Evolutionary conservation across 2,888 invertebrate species (phyloP).

Genomic region (Synanthedon formicaeformis): DNA sequence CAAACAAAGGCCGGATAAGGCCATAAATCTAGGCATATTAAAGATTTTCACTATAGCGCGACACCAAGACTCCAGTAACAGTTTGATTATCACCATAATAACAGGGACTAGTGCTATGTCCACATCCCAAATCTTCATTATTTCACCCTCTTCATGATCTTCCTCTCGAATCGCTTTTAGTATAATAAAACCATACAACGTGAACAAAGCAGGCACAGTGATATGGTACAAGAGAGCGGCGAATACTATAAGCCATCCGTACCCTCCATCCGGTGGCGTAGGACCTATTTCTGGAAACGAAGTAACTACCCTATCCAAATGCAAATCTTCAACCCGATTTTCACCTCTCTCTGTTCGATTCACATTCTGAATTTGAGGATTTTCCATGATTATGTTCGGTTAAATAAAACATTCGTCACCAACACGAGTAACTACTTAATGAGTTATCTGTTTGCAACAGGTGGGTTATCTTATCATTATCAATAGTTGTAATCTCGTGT

Average conservation of each 20-base stretch:
- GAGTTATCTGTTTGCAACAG: conserved; percentile 45
- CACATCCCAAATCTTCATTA: conserved; percentile 68
- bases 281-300: conserved; percentile 77
- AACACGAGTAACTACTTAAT: conserved; percentile 28
- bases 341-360: conserved; percentile 24
- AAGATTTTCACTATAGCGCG: conserved; percentile 66
- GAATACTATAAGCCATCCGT: conserved; percentile 74
- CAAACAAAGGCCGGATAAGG: conserved; percentile 67
- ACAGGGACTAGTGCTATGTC: conserved; percentile 72
- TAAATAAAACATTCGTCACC: conserved; percentile 48
- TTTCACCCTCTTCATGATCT: conserved; percentile 45
- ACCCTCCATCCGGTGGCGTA: conserved; percentile 75
- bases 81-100: conserved; percentile 68
- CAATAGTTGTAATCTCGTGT: conserved; percentile 50
- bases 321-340: conserved; percentile 41
- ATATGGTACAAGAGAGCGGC: conserved; percentile 73
- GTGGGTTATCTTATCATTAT: conserved; percentile 65
- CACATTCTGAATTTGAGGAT: conserved; percentile 20
- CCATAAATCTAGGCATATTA: conserved; percentile 71
- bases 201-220: conserved; percentile 67
- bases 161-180: conserved; percentile 61
- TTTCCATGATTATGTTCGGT: conserved; percentile 40
- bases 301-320: conserved; percentile 72
- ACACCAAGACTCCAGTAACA: conserved; percentile 72
- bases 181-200: conserved; percentile 68